Percentiles rank a stretch among this genome's conserved stretches.
phyloP scores from a whole-genome alignment of 1,140 invertebrate genomes.

The Meloidogyne floridensis region DNA sequence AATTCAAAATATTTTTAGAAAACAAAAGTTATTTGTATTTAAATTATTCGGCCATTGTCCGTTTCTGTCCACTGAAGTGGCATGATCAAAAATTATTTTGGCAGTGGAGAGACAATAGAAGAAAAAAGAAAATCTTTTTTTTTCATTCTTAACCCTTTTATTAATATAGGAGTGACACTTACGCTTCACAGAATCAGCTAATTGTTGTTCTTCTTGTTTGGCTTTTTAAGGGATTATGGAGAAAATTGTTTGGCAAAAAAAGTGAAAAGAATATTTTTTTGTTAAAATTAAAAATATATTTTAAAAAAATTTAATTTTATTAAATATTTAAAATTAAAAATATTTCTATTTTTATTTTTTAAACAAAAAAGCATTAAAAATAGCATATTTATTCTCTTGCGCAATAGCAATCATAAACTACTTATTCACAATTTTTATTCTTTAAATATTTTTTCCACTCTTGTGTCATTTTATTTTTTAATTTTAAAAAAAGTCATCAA shows the following conservation, averaged over 20 bases:
- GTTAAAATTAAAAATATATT: not conserved
- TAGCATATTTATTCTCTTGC: not conserved
- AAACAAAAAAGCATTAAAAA: not conserved
- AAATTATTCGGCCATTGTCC: not conserved
- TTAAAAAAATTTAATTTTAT: not conserved
- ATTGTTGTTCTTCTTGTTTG: not conserved
- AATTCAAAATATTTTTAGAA: no score
- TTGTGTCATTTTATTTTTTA: not conserved
- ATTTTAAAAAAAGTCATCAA: not conserved
- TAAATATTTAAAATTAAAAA: not conserved
- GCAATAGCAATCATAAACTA: constrained; percentile 6
- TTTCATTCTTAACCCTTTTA: not conserved
- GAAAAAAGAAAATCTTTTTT: not conserved
- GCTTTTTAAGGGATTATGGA: no score
- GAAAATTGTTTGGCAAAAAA: not conserved
- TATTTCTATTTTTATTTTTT: not conserved
- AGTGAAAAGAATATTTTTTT: not conserved
- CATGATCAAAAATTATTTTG: no score
- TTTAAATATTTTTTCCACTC: not conserved
- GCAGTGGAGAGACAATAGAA: not conserved
- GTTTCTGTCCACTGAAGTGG: not conserved
- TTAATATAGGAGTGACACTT: not conserved
- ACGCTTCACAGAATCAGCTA: not conserved
- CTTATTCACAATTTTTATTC: not conserved
- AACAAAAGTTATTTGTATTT: no score